These are phyloP conservation scores for Chalcis sispes DNA, from an alignment of 2,888 invertebrate species.

Conservation along the genomic window DNA sequence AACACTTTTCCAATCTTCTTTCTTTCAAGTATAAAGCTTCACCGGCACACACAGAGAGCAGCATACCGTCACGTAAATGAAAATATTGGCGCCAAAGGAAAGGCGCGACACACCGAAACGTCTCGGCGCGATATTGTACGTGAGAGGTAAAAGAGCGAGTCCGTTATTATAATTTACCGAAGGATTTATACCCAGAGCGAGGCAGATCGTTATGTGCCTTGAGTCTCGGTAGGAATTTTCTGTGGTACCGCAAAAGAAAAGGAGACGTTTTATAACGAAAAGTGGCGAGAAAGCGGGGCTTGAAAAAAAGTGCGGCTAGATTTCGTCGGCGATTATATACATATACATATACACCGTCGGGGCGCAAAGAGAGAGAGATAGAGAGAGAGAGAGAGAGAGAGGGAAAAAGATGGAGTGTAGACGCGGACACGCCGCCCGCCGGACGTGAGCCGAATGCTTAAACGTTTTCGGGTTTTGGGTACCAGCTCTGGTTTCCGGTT, in stretches of 20 bases:
- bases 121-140: slow-evolving; percentile 4
- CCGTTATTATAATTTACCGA: slow-evolving; percentile 24
- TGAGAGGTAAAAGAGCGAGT: slow-evolving; percentile 9
- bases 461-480: slow-evolving; percentile 54
- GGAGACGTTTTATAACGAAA: slow-evolving; percentile 3
- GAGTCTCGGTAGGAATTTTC: neutral
- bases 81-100: slow-evolving; percentile 54
- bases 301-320: slow-evolving; percentile 52
- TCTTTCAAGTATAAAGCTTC: no score
- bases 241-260: neutral
- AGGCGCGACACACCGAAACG: slow-evolving; percentile 12
- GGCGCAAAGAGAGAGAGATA: slow-evolving; percentile 35
- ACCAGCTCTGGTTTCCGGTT: slow-evolving; percentile 66
- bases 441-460: slow-evolving; percentile 66
- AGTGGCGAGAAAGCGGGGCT: slow-evolving; percentile 20
- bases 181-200: slow-evolving; percentile 13
- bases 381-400: slow-evolving; percentile 7
- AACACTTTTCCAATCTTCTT: no score
- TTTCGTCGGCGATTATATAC: slow-evolving; percentile 50
- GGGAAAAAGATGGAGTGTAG: slow-evolving; percentile 7
- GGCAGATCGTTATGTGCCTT: neutral
- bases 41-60: no score
- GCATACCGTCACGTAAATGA: slow-evolving; percentile 51
- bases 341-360: no score
- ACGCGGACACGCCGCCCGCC: slow-evolving; percentile 38